A percentile compares a stretch with the other conserved stretches of the same genome.
Conservation (phyloP, 1,140 invertebrate species). For the Drosophila parvula region DNA sequence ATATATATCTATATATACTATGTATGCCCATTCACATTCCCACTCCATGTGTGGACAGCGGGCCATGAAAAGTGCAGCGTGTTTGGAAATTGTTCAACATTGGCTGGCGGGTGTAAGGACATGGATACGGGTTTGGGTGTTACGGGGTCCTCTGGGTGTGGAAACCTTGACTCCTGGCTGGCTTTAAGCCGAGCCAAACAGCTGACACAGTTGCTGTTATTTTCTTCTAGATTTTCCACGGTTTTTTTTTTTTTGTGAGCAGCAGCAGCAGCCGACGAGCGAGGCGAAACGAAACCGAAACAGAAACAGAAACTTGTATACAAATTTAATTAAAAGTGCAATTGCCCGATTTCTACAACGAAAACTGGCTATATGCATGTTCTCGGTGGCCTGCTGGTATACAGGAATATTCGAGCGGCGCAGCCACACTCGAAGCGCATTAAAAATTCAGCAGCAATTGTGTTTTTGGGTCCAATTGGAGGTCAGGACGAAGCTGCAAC, state of each 20-base stretch:
- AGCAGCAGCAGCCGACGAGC: neutral
- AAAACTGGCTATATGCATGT: constrained; percentile 11
- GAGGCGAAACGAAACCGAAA: constrained; percentile 14
- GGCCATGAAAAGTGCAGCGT: constrained; percentile 56
- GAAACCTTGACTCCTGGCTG: constrained; percentile 18
- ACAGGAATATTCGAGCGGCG: constrained; percentile 10
- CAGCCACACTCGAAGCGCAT: constrained; percentile 57
- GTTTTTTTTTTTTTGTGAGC: neutral
- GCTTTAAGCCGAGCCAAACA: constrained; percentile 17
- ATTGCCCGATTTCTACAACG: constrained; percentile 56
- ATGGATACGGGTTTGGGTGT: neutral
- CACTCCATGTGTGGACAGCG: constrained; percentile 16
- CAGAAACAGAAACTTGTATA: constrained; percentile 42
- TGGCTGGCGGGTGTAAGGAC: neutral
- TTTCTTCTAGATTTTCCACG: neutral
- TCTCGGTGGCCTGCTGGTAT: neutral
- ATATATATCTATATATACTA: constrained; percentile 24
- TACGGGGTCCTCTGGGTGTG: neutral
- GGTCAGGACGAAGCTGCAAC: constrained; percentile 39
- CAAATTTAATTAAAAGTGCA: constrained; percentile 73
- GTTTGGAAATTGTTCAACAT: constrained; percentile 31
- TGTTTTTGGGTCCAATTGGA: constrained; percentile 66
- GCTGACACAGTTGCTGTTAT: constrained; percentile 32
- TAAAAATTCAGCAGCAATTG: constrained; percentile 73
- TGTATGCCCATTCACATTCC: neutral